Conservation (phyloP, 2,113 vertebrate species). For the Oreochromis niloticus region DNA sequence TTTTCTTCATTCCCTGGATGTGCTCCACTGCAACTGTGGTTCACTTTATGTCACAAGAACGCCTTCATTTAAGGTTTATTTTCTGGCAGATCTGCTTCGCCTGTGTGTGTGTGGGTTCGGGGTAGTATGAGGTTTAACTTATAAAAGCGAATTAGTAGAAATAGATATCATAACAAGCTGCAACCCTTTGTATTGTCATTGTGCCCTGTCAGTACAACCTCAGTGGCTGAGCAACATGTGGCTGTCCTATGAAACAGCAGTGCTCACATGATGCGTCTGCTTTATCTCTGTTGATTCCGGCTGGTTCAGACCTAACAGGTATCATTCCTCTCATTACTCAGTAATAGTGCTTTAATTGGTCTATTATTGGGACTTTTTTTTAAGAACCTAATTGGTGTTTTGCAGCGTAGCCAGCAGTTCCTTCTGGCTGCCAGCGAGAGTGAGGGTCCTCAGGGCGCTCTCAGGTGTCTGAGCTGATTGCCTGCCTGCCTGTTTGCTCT, state of each 20-base stretch:
- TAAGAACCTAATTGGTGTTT: constrained; percentile 47
- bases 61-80: neutral
- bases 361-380: constrained; percentile 52
- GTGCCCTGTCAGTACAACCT: neutral
- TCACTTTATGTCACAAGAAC: neutral
- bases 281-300: neutral
- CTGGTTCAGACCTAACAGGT: constrained; percentile 23
- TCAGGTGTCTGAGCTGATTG: constrained; percentile 73
- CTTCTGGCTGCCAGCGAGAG: constrained; percentile 39
- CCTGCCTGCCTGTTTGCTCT: constrained; percentile 70
- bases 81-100: neutral
- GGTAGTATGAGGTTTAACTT: neutral
- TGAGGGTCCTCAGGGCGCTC: constrained; percentile 52
- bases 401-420: constrained; percentile 37
- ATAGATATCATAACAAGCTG: neutral
- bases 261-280: neutral
- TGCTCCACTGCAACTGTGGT: neutral
- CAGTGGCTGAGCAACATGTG: neutral
- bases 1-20: neutral
- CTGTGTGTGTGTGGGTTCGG: neutral
- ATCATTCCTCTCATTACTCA: constrained; percentile 39
- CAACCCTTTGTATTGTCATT: neutral
- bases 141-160: neutral
- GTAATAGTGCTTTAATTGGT: constrained; percentile 67
- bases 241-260: neutral